Conservation (phyloP, 2,113 vertebrate genomes). For the Halcyon senegalensis region DNA sequence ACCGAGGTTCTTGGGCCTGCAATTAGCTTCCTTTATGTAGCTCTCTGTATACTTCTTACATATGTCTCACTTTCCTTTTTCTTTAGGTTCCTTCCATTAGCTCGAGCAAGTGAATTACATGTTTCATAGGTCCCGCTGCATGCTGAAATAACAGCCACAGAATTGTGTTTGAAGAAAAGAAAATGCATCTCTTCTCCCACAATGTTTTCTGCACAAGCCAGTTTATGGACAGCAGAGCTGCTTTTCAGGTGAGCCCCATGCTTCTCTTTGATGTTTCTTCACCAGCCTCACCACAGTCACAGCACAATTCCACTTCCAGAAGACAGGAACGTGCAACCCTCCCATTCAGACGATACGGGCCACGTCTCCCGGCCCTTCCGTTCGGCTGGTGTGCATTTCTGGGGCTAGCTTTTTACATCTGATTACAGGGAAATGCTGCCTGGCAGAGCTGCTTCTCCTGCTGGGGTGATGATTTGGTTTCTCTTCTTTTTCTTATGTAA, state of each 20-base stretch:
- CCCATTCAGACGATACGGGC: rapidly evolving
- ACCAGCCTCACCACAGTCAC: background rate
- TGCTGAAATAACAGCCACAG: background rate
- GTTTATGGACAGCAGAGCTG: background rate
- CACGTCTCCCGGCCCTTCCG: background rate
- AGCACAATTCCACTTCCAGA: background rate
- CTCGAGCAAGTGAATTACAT: background rate
- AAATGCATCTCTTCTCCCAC: rapidly evolving
- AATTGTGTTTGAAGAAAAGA: background rate
- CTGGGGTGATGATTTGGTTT: background rate
- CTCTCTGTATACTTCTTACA: background rate
- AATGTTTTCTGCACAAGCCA: background rate
- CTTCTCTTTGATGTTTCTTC: background rate
- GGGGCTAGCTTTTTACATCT: background rate
- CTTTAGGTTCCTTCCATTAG: background rate
- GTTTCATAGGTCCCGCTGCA: background rate
- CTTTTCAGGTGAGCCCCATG: background rate
- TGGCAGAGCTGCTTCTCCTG: background rate
- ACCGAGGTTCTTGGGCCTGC: background rate
- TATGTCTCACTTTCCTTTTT: background rate
- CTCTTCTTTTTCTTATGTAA: background rate
- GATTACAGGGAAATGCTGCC: background rate
- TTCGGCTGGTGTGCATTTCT: rapidly evolving
- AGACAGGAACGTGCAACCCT: rapidly evolving
- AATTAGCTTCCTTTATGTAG: background rate